Evolutionary conservation across 2,113 vertebrate species (phyloP).

Genomic region (Micromys minutus): DNA sequence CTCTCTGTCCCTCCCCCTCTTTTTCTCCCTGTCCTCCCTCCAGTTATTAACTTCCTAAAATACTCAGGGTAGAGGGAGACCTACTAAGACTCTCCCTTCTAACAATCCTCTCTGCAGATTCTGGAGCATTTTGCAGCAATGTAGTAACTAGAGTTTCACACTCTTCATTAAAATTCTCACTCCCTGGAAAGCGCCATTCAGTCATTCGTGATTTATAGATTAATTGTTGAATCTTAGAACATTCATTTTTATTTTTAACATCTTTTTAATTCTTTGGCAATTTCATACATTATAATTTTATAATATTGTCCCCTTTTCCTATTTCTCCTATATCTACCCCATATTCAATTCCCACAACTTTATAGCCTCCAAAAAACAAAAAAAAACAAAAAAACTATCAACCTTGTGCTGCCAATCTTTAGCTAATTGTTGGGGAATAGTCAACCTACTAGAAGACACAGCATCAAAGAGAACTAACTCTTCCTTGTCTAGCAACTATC

Average conservation of each 20-base stretch:
- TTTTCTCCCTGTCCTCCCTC: too few species aligned
- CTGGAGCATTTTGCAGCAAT: neutral
- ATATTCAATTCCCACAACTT: neutral
- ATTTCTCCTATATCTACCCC: neutral
- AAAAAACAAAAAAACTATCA: too few species aligned
- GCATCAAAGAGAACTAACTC: neutral
- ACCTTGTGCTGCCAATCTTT: neutral
- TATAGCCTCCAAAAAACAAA: neutral
- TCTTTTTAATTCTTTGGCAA: neutral
- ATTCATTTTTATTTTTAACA: neutral
- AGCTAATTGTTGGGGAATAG: neutral
- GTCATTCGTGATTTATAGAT: neutral
- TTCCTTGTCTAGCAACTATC: neutral
- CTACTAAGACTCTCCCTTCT: neutral
- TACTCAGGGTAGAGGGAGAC: neutral
- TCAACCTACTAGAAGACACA: neutral
- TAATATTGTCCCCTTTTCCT: neutral
- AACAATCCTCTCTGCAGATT: neutral
- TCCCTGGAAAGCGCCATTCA: neutral
- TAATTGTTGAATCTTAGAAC: neutral
- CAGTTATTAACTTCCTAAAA: neutral
- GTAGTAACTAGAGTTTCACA: neutral
- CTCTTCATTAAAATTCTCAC: neutral
- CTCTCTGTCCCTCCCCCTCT: too few species aligned
- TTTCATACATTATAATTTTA: neutral